Percentiles rank a stretch among this genome's conserved stretches.
Evolutionary conservation across 2,113 vertebrate genomes (phyloP).

Genomic region (Nesospiza acunhae): DNA sequence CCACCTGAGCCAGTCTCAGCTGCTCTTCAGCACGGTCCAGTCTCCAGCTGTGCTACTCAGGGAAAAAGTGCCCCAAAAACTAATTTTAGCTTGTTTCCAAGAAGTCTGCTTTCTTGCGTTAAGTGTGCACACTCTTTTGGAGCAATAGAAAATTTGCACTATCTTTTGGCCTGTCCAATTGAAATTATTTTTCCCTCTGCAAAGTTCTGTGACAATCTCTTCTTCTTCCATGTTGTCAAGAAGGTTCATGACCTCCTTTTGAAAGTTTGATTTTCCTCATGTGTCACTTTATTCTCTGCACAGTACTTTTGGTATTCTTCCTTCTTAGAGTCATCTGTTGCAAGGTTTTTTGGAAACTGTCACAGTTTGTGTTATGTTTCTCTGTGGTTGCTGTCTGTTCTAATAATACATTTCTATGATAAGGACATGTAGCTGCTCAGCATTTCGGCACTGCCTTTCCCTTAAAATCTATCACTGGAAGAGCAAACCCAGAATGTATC

Average conservation of each 20-base stretch:
- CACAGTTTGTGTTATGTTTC: neutral
- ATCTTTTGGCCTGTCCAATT: neutral
- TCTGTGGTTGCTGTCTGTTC: neutral
- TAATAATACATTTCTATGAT: neutral
- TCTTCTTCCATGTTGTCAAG: neutral
- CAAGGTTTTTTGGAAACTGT: neutral
- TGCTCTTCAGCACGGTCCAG: neutral
- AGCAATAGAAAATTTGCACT: neutral
- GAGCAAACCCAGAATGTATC: neutral
- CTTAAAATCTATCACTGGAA: neutral
- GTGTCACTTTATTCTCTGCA: neutral
- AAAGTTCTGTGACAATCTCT: neutral
- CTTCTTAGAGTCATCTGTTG: neutral
- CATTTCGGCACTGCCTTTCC: neutral
- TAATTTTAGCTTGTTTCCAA: neutral
- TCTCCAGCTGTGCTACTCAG: neutral
- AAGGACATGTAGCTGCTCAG: neutral
- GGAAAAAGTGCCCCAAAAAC: neutral
- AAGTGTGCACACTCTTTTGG: neutral
- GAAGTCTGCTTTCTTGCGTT: neutral
- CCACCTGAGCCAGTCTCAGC: neutral
- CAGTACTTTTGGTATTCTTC: neutral
- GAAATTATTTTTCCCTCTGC: neutral
- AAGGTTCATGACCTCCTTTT: neutral
- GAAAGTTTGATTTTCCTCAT: neutral